Base-by-base conservation (phyloP, 2,113 vertebrate species). In the Heliornis fulica region DNA sequence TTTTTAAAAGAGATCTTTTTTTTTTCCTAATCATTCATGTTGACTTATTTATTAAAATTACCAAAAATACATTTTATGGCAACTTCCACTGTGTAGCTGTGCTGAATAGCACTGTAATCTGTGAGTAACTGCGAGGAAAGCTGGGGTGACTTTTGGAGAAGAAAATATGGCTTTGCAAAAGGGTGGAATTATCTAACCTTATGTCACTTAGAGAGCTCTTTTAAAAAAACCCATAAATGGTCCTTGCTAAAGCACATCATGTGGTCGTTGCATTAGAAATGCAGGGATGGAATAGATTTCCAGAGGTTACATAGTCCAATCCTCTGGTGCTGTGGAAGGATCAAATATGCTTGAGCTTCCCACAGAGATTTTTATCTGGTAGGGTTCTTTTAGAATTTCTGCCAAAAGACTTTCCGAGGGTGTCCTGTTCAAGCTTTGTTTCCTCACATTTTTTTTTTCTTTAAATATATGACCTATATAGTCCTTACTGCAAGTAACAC, bases 401-500 rank as follows among this genome's bases (percentile, higher is more conserved):
- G 12, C 74, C 34, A n/a, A 93, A 97, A 96, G 87, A 43, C 57
- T 84, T 93, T 93, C 70, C 4, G 13, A 95, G 65, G 60, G 72
- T 94, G 83, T 78, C 46, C 77, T 94, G 43, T 89, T 89, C 81
- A 56, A 82, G 65, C 6, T 51, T 92, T 82, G 80, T 69, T 70
- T 17, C 38, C 28, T 68, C 23, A 65, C 40, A 13, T 14, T 20
- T 36, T 53, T 28, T 36, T 81, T 81, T 61, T 91, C 87, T 64
- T 25, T 68, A 81, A 91, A 78, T 92, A 79, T 82, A 64, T 92
- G 87, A 96, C 94, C 96, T 93, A 93, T 91, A 91, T 94, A 95
- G 61, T 56, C 65, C 84, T 84, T 68, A 68, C 57, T 79, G 51
- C 16, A 85, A 79, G 72, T 87, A 87, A 29, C 51, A 53, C 61